Percentiles rank a stretch among this genome's conserved stretches.
These are phyloP conservation scores for Acanthurus tractus DNA, from an alignment of 2,797 vertebrate genomes.

Conservation along the genomic window DNA sequence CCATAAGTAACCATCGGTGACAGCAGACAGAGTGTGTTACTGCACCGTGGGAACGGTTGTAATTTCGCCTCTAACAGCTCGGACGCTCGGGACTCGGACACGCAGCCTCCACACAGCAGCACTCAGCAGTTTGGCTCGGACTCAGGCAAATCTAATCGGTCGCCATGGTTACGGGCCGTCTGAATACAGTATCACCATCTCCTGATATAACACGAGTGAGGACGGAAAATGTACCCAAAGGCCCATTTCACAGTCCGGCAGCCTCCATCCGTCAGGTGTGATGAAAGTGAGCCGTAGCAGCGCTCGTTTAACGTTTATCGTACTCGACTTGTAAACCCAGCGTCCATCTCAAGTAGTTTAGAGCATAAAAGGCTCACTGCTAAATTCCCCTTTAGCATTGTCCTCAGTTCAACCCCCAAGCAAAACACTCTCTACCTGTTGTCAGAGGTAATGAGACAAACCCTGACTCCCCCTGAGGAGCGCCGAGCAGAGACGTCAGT, in stretches of 20 bases:
- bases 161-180: conserved; percentile 68
- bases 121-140: conserved; percentile 55
- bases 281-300: conserved; percentile 11
- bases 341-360: background rate
- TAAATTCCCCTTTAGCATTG: conserved; percentile 32
- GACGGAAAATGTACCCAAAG: conserved; percentile 28
- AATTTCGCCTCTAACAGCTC: conserved; percentile 56
- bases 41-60: conserved; percentile 47
- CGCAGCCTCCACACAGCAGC: conserved; percentile 47
- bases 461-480: conserved; percentile 38
- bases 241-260: conserved; percentile 49
- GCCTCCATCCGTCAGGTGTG: conserved; percentile 26
- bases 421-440: conserved; percentile 48
- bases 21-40: conserved; percentile 6
- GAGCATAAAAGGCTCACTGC: background rate
- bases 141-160: conserved; percentile 69
- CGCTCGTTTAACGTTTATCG: conserved; percentile 2
- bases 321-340: conserved; percentile 7
- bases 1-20: background rate
- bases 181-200: conserved; percentile 48
- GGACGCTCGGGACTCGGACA: conserved; percentile 43
- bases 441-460: conserved; percentile 61
- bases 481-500: conserved; percentile 5
- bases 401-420: conserved; percentile 59
- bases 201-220: conserved; percentile 45